Base-by-base conservation (phyloP, 2,888 invertebrate genomes). In the Orthosia gracilis region DNA sequence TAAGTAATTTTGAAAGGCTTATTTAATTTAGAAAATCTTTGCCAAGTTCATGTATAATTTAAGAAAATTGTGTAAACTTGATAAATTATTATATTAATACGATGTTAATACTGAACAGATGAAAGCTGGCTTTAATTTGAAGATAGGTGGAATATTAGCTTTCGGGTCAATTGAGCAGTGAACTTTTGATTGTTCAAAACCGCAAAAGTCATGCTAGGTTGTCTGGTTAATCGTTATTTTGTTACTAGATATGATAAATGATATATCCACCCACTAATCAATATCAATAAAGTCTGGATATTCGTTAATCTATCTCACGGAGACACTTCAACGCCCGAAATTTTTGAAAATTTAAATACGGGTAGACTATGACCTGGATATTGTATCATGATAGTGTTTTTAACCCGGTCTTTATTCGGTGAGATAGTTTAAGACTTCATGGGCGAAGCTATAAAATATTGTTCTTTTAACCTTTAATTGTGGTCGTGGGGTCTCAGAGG, bases 11-110 rank as follows among this genome's bases (percentile, higher is more conserved):
- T 17, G 63, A 26, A 77, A 67, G 18, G n/a, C 13, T 78, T 62
- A 65, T 77, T 77, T 69, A 69, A 82, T 78, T 67, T 54, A 55
- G 58, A 77, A 77, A 69, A 70, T 70, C 61, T 80, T 70, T 47
- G 21, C 58, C 5, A 55, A 82, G 50, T 82, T 83, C 31, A 64
- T 82, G 66, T 82, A 26, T 65, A 82, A 65, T 76, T 68, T 49
- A 66, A 69, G 12, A 62, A 26, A 82, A 57, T 57, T 69, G 21
- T 64, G 66, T 65, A 49, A 70, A 78, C 62, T 79, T 79, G n/a
- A 76, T 68, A 23, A 77, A 66, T 72, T 67, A 71, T 69, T 26
- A 26, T 52, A 76, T 13, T 80, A 50, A 67, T 63, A 54, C 4
- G 23, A 17, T 65, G 31, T 45, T 61, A 50, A 2, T 45, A n/a